Percentiles rank a stretch among this genome's conserved stretches.
These are phyloP conservation scores for Tolypeutes matacus DNA, from an alignment of 2,797 vertebrate genomes.

Conservation along the genomic window DNA sequence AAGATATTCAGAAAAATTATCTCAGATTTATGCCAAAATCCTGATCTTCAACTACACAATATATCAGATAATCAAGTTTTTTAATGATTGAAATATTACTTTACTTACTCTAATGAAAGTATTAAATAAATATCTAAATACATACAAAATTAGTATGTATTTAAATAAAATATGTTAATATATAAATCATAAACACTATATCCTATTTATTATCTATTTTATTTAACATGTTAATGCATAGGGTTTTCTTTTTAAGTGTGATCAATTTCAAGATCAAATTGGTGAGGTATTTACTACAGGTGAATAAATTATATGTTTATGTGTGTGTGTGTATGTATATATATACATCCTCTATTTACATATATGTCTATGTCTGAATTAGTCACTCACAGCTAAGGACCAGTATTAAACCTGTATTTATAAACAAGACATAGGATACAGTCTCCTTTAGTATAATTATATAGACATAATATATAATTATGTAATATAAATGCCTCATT, in stretches of 20 bases:
- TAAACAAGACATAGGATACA: neutral
- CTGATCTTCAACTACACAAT: neutral
- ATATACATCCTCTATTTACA: no score
- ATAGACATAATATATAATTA: no score
- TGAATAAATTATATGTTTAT: no score
- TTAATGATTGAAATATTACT: constrained; percentile 15
- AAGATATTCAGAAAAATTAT: constrained; percentile 13
- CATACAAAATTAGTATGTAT: neutral
- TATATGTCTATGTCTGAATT: neutral
- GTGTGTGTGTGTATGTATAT: no score
- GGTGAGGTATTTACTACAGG: no score
- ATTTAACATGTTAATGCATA: neutral
- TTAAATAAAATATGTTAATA: constrained; percentile 33
- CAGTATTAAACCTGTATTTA: constrained; percentile 26
- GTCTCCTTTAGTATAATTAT: neutral
- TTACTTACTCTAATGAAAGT: neutral
- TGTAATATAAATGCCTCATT: neutral
- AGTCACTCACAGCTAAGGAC: neutral
- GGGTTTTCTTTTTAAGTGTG: neutral
- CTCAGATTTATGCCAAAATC: neutral
- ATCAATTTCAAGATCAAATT: neutral
- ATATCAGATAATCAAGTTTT: constrained; percentile 7
- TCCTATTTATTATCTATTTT: neutral
- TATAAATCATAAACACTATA: neutral
- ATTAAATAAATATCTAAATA: neutral